Evolutionary conservation across 2,797 vertebrate genomes (phyloP), one percentile per base, ranked within the genome.

Genomic region (Cirrhinus mrigala): DNA sequence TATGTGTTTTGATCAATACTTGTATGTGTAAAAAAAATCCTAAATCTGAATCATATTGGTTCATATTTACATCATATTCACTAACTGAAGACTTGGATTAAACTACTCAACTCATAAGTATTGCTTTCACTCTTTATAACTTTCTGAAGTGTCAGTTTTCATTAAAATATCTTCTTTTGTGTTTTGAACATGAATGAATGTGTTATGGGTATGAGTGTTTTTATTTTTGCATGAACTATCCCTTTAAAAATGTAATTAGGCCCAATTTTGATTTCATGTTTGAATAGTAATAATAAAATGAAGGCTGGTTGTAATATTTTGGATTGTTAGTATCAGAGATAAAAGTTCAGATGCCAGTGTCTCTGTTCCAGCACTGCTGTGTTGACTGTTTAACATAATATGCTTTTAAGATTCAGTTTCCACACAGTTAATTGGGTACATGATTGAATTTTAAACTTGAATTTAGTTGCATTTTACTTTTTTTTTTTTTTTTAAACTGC

Each of bases 401-500:
- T 22, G 46, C 27, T 27, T 58, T 70, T 82, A 33, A 14, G 5
- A 20, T 52, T 48, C 10, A 62, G 22, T 71, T 73, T 33, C 54
- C 66, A 46, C 27, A 14, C 71, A 58, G 52, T 70, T 52, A 9
- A 62, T 22, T 71, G 11, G 4, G 74, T 44, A 60, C 62, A 11
- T 68, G 62, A 79, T 68, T 75, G 6, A 48, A 80, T 84, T 75
- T 29, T 27, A 50, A 68, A 60, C 27, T 77, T 4, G 33, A 40
- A 24, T 83, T 84, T 58, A 50, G 50, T 16, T 58, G 12, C 18
- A 15, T 77, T 56, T 58, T 60, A 44, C 33, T 62, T 58, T 16
- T 70, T 56, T 56, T 70, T 33, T 62, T 58, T 16, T 70, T 56
- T 56, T 71, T 37, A 62, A 79, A 16, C 4, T 24, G 24, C 56